A percentile compares a stretch with the other conserved stretches of the same genome.
Conservation (phyloP, 2,888 invertebrate species). For the Idaea dimidiata region DNA sequence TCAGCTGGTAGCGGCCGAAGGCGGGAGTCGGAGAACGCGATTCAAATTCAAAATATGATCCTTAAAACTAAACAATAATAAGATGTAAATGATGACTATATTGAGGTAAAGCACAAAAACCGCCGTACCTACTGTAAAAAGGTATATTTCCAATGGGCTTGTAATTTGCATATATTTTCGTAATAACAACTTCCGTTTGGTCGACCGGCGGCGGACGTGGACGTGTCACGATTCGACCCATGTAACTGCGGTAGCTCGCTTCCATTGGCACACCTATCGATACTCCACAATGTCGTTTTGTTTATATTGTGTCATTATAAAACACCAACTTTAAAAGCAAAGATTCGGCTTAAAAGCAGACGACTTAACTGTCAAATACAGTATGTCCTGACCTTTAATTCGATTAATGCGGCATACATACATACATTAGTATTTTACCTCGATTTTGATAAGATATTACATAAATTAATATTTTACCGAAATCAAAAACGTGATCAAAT, state of each 20-base stretch:
- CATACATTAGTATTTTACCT: too few relatives aligned
- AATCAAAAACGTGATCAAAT: too few relatives aligned
- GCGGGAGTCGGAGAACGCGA: conserved; percentile 54
- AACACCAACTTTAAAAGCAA: conserved; percentile 15
- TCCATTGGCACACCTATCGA: conserved; percentile 29
- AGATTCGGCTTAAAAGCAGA: too few relatives aligned
- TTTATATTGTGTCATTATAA: not conserved
- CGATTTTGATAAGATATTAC: too few relatives aligned
- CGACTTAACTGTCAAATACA: too few relatives aligned
- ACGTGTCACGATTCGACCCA: conserved; percentile 54
- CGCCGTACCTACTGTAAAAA: conserved; percentile 45
- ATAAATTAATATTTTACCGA: too few relatives aligned
- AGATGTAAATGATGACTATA: conserved; percentile 71
- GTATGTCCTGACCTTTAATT: too few relatives aligned
- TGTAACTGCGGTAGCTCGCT: conserved; percentile 41
- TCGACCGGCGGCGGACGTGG: conserved; percentile 35
- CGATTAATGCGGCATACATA: too few relatives aligned
- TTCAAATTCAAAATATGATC: conserved; percentile 71
- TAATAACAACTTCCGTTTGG: conserved; percentile 72
- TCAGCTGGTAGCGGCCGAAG: conserved; percentile 50
- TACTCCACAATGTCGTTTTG: conserved; percentile 6
- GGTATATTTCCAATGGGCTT: conserved; percentile 60
- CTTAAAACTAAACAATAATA: conserved; percentile 69
- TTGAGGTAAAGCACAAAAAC: conserved; percentile 58
- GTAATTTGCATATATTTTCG: conserved; percentile 75